phyloP scores from a whole-genome alignment of 2,113 vertebrate species.

The Phyllostomus discolor region DNA sequence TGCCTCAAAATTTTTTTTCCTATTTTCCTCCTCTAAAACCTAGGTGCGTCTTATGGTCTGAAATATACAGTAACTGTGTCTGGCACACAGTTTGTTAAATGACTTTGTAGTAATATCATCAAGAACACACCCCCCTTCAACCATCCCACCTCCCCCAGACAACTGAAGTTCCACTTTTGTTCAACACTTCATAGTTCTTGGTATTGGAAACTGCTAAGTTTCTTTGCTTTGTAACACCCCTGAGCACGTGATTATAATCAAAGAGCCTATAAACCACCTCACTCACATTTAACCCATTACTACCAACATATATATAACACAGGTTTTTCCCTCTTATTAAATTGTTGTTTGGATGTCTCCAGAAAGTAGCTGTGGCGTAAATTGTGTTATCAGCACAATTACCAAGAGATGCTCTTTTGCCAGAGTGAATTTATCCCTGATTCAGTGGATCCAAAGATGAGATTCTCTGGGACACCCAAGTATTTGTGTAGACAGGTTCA shows the following conservation, averaged over 20 bases:
- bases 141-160: not conserved
- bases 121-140: not conserved
- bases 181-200: not conserved
- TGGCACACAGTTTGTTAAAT: conserved; percentile 1
- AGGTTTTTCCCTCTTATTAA: not conserved
- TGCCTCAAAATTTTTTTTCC: too few relatives aligned
- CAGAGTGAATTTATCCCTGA: not conserved
- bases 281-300: not conserved
- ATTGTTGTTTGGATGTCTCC: not conserved
- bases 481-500: not conserved
- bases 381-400: not conserved
- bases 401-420: not conserved
- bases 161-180: not conserved
- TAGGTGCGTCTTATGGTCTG: too few relatives aligned
- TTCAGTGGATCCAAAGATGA: not conserved
- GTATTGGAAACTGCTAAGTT: not conserved
- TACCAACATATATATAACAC: not conserved
- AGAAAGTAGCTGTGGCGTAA: not conserved
- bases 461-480: not conserved
- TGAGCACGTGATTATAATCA: not conserved
- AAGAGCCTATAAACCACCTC: not conserved
- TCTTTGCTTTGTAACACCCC: not conserved
- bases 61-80: not conserved
- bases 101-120: not conserved
- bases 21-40: too few relatives aligned